Conservation (phyloP, 2,113 vertebrate genomes). For the Gambusia holbrooki region DNA sequence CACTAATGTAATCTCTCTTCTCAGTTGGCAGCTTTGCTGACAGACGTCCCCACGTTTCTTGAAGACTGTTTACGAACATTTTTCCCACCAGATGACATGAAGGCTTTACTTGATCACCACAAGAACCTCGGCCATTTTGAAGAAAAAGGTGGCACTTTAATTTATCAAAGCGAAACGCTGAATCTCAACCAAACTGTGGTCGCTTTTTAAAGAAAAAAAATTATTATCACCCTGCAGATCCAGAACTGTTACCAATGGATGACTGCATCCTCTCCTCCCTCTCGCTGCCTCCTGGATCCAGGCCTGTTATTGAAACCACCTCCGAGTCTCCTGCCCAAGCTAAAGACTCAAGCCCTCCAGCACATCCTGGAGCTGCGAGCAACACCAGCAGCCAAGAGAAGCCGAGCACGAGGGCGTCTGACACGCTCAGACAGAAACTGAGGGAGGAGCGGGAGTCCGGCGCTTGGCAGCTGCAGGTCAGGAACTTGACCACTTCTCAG, state of each 20-base stretch:
- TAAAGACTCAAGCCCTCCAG: conserved; percentile 31
- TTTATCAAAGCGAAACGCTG: not conserved
- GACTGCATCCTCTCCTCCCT: conserved; percentile 79
- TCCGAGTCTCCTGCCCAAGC: conserved; percentile 36
- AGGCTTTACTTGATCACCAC: conserved; percentile 72
- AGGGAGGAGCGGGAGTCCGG: conserved; percentile 28
- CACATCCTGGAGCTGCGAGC: conserved; percentile 10
- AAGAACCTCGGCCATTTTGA: conserved; percentile 70
- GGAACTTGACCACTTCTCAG: conserved; percentile 29
- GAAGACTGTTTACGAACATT: conserved; percentile 71
- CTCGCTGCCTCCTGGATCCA: conserved; percentile 63
- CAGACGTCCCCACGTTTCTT: conserved; percentile 64
- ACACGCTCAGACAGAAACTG: conserved; percentile 26
- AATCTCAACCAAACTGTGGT: not conserved
- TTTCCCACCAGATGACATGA: conserved; percentile 67
- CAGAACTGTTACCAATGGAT: conserved; percentile 70
- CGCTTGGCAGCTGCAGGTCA: conserved; percentile 23
- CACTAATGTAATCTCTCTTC: conserved; percentile 12
- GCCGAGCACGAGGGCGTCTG: conserved; percentile 19
- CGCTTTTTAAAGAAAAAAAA: too few relatives aligned
- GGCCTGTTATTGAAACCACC: conserved; percentile 20
- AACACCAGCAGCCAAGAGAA: conserved; percentile 26
- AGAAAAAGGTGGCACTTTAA: conserved; percentile 62
- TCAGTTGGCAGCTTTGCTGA: conserved; percentile 72
- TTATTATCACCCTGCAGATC: conserved; percentile 41